Base-by-base conservation (phyloP, 2,888 invertebrate genomes). In the Pristionchus japonicus region DNA sequence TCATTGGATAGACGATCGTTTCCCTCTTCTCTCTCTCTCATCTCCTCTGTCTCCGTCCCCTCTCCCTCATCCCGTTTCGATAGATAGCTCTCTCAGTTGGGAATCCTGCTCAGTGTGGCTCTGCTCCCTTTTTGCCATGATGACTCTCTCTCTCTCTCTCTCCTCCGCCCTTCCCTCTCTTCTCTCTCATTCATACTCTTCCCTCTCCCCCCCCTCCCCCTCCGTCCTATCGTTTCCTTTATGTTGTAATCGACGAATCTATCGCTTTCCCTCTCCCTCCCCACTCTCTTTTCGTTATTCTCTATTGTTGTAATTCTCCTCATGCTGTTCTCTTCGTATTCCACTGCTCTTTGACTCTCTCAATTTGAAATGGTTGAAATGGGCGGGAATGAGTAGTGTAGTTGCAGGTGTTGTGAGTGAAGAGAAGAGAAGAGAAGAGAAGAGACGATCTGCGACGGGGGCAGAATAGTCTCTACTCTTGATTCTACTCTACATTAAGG, bases 141-240 rank as follows among this genome's bases (percentile, higher is more conserved):
- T 80, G 80, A 80, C 49, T 80, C 80, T 86, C 86, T 86, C 47
- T 86, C 80, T 40, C 43, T 27, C 47, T 34, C 57, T 61, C 64
- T 64, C 85, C 47, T 61, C 49, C 70, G 31, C 43, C 86, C 70
- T 49, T 70, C 34, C 47, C 70, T 43, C 37, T 37, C 49, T 31
- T 64, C 86, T 85, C 64, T 86, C 86, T 37, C 86, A 40, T 43
- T 64, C 86, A 74, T 74, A 74, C 74, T 40, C 67, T 34, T 57
- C 83, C 64, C 86, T 64, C 86, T 67, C 61, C 67, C 86, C 49
- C 85, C 57, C 61, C 27, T 49, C 86, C 49, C 86, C 34, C 49
- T 70, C 74, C 74, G 49, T 80, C 49, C 80, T 80, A 27, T 49
- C 80, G 43, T 80, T 49, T 80, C 49, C 80, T 80, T 49, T 80